Evolutionary conservation across 2,888 invertebrate species (phyloP).

Genomic region (Sphaerophoria rueppellii): DNA sequence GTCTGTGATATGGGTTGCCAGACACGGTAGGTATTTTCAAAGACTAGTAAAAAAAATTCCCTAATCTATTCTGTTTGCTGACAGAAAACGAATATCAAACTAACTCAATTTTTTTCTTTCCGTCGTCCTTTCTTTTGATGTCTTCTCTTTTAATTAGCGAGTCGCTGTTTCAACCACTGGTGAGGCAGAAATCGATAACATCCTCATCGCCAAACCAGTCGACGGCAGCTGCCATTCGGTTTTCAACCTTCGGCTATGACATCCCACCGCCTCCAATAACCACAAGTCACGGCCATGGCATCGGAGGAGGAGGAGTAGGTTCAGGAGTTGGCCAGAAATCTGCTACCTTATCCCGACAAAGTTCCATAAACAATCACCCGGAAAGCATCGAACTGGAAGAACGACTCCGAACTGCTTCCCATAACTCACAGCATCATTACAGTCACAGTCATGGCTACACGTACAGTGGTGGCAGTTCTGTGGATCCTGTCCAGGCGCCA

Average conservation of each 20-base stretch:
- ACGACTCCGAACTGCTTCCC: conserved; percentile 76
- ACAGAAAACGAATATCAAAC: conserved; percentile 1
- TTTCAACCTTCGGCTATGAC: conserved; percentile 82
- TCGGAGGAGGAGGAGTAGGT: too few relatives aligned
- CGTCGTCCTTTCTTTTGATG: conserved; percentile 67
- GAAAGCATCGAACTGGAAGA: conserved; percentile 80
- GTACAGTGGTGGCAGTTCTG: conserved; percentile 31
- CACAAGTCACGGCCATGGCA: conserved; percentile 8
- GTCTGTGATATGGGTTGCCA: conserved; percentile 91
- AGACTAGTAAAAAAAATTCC: not conserved
- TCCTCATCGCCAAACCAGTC: conserved; percentile 77
- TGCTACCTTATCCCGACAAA: conserved; percentile 76
- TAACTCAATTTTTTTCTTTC: conserved; percentile 8
- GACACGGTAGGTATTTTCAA: conserved; percentile 87
- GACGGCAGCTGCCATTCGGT: conserved; percentile 78
- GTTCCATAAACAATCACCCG: conserved; percentile 72
- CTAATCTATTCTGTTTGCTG: not conserved
- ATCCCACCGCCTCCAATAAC: conserved; percentile 74
- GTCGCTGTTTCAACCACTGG: conserved; percentile 79
- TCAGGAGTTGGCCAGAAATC: conserved; percentile 54
- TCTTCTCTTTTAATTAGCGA: conserved; percentile 80
- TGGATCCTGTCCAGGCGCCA: conserved; percentile 65
- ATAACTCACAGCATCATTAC: conserved; percentile 74
- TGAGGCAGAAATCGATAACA: conserved; percentile 80
- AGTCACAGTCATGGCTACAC: conserved; percentile 72